Conservation (phyloP, 2,888 invertebrate genomes). For the Rutpela maculata region DNA sequence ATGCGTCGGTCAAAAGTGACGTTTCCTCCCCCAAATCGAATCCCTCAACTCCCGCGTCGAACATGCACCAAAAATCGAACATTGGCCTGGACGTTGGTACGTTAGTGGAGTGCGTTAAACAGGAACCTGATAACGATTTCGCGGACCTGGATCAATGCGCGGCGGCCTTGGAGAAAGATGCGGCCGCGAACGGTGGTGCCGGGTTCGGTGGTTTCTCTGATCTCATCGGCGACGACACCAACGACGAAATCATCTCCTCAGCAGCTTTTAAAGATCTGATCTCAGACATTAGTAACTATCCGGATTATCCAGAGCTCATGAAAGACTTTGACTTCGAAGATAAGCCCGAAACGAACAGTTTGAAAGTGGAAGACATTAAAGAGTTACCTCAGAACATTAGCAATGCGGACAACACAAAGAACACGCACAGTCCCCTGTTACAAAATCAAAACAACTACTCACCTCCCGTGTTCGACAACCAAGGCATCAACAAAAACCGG, state of each 20-base stretch:
- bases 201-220: slow-evolving; percentile 89
- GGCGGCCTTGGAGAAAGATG: slow-evolving; percentile 90
- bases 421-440: slow-evolving; percentile 66
- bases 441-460: slow-evolving; percentile 69
- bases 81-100: slow-evolving; percentile 78
- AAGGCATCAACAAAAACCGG: slow-evolving; percentile 56
- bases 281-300: slow-evolving; percentile 88
- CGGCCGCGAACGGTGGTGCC: slow-evolving; percentile 81
- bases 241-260: slow-evolving; percentile 84
- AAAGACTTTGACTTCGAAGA: slow-evolving; percentile 87
- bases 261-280: slow-evolving; percentile 91
- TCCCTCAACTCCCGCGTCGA: slow-evolving; percentile 70
- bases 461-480: slow-evolving; percentile 69
- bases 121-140: slow-evolving; percentile 86
- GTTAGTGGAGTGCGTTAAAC: slow-evolving; percentile 83
- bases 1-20: slow-evolving; percentile 81
- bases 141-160: slow-evolving; percentile 91
- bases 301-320: slow-evolving; percentile 82
- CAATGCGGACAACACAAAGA: slow-evolving; percentile 57
- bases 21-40: slow-evolving; percentile 76
- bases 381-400: slow-evolving; percentile 59
- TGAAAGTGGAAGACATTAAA: slow-evolving; percentile 71
- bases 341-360: slow-evolving; percentile 69
- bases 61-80: slow-evolving; percentile 68
- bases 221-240: slow-evolving; percentile 89